These are phyloP conservation scores for Leucozona laternaria DNA, from an alignment of 2,888 invertebrate species.

Conservation along the genomic window DNA sequence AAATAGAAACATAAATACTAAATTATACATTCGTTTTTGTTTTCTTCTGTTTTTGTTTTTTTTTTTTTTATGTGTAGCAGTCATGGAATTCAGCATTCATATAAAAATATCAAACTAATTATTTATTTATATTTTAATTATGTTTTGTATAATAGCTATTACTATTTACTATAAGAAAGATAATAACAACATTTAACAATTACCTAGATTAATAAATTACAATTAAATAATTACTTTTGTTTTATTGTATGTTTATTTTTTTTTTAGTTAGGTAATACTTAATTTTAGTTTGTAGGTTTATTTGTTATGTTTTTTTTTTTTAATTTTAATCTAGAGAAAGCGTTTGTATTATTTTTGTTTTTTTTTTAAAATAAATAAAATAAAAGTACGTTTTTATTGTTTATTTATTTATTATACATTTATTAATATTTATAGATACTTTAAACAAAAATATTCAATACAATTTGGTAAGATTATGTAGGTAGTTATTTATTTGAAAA, in stretches of 20 bases:
- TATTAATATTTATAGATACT: neutral
- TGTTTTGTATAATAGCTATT: conserved; percentile 12
- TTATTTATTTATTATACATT: neutral
- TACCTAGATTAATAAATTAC: conserved; percentile 69
- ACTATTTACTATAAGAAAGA: conserved; percentile 50
- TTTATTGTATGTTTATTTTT: neutral
- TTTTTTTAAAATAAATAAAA: neutral
- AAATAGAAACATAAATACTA: conserved; percentile 31
- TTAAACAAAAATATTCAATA: neutral
- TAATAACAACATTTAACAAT: conserved; percentile 73
- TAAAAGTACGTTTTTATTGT: neutral
- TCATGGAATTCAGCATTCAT: conserved; percentile 72
- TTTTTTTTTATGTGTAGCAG: conserved; percentile 57
- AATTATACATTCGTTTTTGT: conserved; percentile 28
- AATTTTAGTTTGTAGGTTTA: conserved; percentile 39
- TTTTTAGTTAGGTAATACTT: conserved; percentile 9
- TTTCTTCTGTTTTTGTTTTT: neutral
- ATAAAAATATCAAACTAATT: conserved; percentile 74
- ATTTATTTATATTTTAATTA: conserved; percentile 32
- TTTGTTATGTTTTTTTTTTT: neutral
- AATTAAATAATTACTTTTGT: conserved; percentile 32
- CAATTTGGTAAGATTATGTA: too few relatives aligned
- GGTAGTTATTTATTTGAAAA: too few relatives aligned
- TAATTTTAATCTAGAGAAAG: conserved; percentile 49
- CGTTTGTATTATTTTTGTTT: conserved; percentile 46